A percentile compares a stretch with the other conserved stretches of the same genome.
Evolutionary conservation across 2,888 invertebrate genomes (phyloP).

Genomic region (Macrophya annulata): DNA sequence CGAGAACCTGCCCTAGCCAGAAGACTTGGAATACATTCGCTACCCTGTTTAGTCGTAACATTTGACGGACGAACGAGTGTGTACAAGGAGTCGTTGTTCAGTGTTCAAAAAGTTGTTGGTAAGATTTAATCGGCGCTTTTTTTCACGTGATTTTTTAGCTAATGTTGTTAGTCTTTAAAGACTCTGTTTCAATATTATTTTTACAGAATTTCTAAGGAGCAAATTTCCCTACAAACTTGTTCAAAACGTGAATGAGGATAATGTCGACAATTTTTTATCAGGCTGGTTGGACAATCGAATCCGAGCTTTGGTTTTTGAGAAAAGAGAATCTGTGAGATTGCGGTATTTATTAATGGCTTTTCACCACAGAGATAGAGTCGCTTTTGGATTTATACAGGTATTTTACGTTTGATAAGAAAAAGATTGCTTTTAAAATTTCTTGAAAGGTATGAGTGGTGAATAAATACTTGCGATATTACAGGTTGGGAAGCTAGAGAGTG

Average conservation of each 20-base stretch:
- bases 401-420: neutral
- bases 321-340: constrained; percentile 87
- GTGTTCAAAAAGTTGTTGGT: constrained; percentile 91
- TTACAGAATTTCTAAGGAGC: constrained; percentile 91
- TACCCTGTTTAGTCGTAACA: constrained; percentile 91
- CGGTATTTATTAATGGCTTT: constrained; percentile 94
- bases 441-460: neutral
- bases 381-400: constrained; percentile 88
- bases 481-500: constrained; percentile 85
- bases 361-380: constrained; percentile 91
- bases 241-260: constrained; percentile 86
- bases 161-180: neutral
- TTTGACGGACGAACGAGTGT: constrained; percentile 92
- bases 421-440: neutral
- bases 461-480: constrained; percentile 73
- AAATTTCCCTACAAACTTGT: constrained; percentile 93
- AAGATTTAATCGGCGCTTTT: constrained; percentile 65
- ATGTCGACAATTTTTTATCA: constrained; percentile 89
- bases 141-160: neutral
- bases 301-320: constrained; percentile 93
- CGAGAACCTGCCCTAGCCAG: constrained; percentile 90
- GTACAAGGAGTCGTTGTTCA: constrained; percentile 91
- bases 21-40: constrained; percentile 89
- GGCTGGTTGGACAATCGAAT: constrained; percentile 97
- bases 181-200: constrained; percentile 33